phyloP scores from a whole-genome alignment of 2,797 vertebrate species.

The Graptemys geographica region DNA sequence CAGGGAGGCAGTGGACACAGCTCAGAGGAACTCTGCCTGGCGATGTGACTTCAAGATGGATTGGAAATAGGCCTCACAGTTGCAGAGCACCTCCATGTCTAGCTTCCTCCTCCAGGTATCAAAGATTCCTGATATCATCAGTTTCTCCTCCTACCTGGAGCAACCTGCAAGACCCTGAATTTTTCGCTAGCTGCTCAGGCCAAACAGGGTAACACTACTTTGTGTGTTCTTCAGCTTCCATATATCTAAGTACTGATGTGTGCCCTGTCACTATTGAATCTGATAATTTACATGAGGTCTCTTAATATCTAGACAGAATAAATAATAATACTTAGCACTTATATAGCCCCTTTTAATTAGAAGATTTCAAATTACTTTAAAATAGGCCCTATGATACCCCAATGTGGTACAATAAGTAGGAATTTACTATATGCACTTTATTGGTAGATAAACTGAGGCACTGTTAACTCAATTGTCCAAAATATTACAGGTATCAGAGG shows the following conservation, averaged over 20 bases:
- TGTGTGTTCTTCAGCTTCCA: neutral
- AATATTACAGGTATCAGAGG: neutral
- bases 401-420: neutral
- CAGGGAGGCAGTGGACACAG: neutral
- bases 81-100: neutral
- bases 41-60: neutral
- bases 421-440: neutral
- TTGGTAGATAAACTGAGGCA: neutral
- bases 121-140: neutral
- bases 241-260: neutral
- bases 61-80: neutral
- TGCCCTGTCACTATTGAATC: neutral
- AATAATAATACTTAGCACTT: neutral
- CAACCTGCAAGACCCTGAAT: neutral
- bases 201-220: neutral
- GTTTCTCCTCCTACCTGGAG: neutral
- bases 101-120: neutral
- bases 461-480: neutral
- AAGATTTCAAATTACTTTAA: neutral
- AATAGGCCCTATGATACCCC: neutral
- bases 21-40: neutral
- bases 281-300: neutral
- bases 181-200: neutral
- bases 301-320: neutral
- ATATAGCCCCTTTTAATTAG: neutral